A percentile compares a stretch with the other conserved stretches of the same genome.
These are phyloP conservation scores for Notothenia rossii DNA, from an alignment of 2,113 vertebrate genomes.

Conservation along the genomic window DNA sequence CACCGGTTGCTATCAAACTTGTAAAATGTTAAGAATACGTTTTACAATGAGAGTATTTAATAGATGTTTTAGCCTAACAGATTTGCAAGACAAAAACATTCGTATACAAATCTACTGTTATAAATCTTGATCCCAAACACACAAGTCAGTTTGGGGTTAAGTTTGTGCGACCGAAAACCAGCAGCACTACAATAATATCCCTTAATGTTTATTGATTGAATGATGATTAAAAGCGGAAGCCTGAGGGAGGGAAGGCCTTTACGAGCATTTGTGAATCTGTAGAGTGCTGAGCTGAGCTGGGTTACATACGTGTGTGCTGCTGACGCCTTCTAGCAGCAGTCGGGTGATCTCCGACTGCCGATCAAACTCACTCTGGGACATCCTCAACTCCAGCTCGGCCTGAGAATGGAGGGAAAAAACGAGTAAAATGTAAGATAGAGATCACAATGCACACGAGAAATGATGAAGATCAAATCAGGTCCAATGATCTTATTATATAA, in stretches of 20 bases:
- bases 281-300: background rate
- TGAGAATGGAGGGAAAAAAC: conserved; percentile 53
- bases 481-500: too few relatives aligned
- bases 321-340: conserved; percentile 95
- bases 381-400: conserved; percentile 96
- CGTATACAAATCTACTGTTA: too few relatives aligned
- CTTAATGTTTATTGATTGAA: background rate
- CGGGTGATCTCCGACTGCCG: conserved; percentile 98
- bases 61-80: too few relatives aligned
- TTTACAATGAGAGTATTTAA: too few relatives aligned
- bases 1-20: background rate
- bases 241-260: background rate
- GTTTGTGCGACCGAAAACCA: background rate
- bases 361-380: conserved; percentile 98
- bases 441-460: too few relatives aligned
- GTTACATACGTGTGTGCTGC: conserved; percentile 94
- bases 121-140: too few relatives aligned
- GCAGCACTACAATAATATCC: background rate
- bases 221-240: background rate
- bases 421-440: too few relatives aligned
- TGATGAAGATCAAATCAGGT: too few relatives aligned
- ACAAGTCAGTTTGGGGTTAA: too few relatives aligned
- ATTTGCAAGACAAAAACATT: too few relatives aligned
- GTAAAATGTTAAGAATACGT: background rate
- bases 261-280: background rate